Evolutionary conservation across 2,113 vertebrate species (phyloP), one percentile per base, ranked within the genome.

Genomic region (Haemorhous mexicanus): DNA sequence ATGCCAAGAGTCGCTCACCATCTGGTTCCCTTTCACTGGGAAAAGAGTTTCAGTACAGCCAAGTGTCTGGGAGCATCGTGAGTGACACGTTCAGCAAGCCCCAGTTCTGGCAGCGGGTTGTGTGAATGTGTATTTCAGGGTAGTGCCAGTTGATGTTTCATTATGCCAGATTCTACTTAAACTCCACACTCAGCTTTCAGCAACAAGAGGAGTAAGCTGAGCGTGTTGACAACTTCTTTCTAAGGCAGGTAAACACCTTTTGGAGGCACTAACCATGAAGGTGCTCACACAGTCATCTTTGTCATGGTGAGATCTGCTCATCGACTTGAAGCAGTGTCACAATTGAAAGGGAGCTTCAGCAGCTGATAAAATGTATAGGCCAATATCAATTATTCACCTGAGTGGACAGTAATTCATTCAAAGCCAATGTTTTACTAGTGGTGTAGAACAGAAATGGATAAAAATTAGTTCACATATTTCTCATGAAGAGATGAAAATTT

Each of bases 111-210:
- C 94, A 88, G 58, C 2, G 52, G 47, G 52, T 59, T 67, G 84
- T 90, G 94, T 76, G 93, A 94, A 86, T 82, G 92, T 78, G 83
- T 95, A 35, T 92, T 95, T 93, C 92, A 81, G 75, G 61, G 23
- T 81, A 92, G 86, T 96, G 86, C 92, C 94, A 96, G 94, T 21
- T 93, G 88, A 94, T 62, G 83, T 95, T 95, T 84, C 66, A 11
- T 89, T 90, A 20, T 43, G 61, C 90, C 83, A 82, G 68, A 39
- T 81, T 72, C 93, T 93, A 4, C 75, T 90, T 92, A 87, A 96
- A 81, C 56, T 88, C 66, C 89, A 49, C 83, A 4, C 62, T 92
- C 56, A 52, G 47, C 64, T 92, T 93, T 84, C 68, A 72, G 92
- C 73, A 89, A 66, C 66, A 68, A 87, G 86, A 61, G 66, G 75